Evolutionary conservation across 2,888 invertebrate species (phyloP).

Genomic region (Resseliella maxima): DNA sequence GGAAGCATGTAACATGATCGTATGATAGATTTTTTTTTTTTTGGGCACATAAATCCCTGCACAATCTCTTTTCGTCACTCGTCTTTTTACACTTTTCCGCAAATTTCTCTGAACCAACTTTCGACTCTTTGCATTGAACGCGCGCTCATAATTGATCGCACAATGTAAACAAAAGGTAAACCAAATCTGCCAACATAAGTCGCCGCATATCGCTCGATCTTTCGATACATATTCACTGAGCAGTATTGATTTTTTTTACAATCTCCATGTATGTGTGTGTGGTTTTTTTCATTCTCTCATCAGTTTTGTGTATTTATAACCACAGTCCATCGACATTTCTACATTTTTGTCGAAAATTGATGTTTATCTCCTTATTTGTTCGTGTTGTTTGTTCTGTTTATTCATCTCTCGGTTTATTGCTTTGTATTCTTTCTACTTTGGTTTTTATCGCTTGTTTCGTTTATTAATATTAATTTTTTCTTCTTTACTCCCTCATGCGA

Average conservation of each 20-base stretch:
- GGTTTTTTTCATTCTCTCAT: neutral
- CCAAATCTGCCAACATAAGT: neutral
- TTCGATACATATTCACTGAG: neutral
- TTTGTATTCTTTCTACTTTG: constrained; percentile 22
- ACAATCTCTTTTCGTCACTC: too few relatives aligned
- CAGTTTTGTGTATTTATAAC: neutral
- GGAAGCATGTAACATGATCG: neutral
- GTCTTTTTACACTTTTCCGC: too few relatives aligned
- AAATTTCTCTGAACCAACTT: neutral
- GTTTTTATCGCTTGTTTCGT: constrained; percentile 14
- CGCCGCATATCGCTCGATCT: neutral
- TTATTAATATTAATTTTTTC: constrained; percentile 37
- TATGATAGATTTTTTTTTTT: neutral
- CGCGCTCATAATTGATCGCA: neutral
- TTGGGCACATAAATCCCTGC: too few relatives aligned
- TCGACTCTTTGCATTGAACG: too few relatives aligned
- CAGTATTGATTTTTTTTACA: neutral
- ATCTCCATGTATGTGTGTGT: neutral
- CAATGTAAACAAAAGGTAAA: constrained; percentile 5
- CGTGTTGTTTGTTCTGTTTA: constrained; percentile 45
- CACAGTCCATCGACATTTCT: constrained; percentile 51
- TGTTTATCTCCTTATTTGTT: constrained; percentile 51
- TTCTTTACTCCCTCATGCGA: neutral
- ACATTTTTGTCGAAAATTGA: constrained; percentile 51
- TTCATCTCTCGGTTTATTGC: constrained; percentile 39